Conservation (phyloP, 1,140 invertebrate genomes). For the Oncopeltus fasciatus region DNA sequence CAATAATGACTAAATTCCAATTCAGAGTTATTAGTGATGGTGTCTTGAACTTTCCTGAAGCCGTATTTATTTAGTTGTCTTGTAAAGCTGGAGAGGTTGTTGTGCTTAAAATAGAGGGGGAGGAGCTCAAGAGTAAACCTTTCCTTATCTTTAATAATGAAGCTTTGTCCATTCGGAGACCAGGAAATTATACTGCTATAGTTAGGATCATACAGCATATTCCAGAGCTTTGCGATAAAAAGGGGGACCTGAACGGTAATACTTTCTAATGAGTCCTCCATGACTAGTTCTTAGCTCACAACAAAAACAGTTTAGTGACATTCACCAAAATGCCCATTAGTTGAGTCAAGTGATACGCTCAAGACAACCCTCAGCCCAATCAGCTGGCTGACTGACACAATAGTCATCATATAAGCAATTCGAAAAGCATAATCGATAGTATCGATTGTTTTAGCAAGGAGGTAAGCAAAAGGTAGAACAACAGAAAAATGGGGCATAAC, state of each 20-base stretch:
- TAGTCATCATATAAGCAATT: too few species aligned
- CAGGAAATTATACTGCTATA: background rate
- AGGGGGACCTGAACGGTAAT: background rate
- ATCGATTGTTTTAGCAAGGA: too few species aligned
- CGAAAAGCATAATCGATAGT: too few species aligned
- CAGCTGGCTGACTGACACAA: too few species aligned
- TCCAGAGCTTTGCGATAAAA: background rate
- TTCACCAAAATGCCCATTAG: too few species aligned
- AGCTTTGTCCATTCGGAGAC: background rate
- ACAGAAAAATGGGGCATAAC: too few species aligned
- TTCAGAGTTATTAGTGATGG: background rate
- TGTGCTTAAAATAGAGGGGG: background rate
- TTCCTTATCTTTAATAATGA: background rate
- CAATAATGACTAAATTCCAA: background rate
- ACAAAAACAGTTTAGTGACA: too few species aligned
- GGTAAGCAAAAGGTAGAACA: too few species aligned
- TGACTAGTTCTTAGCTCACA: too few species aligned
- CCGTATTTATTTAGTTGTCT: background rate
- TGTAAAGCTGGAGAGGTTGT: background rate
- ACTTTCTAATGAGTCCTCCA: too few species aligned
- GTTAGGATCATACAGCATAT: background rate
- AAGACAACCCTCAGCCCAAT: too few species aligned
- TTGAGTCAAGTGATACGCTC: too few species aligned
- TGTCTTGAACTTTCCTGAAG: background rate
- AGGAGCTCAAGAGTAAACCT: background rate